Conservation (phyloP, 2,888 invertebrate species). For the Trissonchulus latispiculum region DNA sequence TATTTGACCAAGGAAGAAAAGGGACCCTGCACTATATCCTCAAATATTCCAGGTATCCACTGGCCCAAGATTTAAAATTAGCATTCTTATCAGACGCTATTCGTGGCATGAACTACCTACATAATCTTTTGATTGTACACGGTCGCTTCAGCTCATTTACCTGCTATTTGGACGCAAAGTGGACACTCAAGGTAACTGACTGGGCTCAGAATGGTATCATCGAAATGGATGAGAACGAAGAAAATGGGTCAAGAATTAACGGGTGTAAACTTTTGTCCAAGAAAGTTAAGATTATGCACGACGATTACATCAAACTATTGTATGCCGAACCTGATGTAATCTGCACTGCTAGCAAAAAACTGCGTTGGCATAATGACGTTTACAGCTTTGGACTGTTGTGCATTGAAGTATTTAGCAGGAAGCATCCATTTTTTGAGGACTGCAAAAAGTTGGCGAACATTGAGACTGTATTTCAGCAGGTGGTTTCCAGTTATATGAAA, state of each 20-base stretch:
- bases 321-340: no score
- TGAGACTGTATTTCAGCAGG: no score
- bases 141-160: conserved; percentile 40
- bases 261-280: no score
- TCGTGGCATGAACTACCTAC: conserved; percentile 35
- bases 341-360: no score
- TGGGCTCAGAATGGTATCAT: conserved; percentile 38
- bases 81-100: conserved; percentile 26
- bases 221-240: no score
- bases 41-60: conserved; percentile 4
- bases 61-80: conserved; percentile 18
- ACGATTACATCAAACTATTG: no score
- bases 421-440: no score
- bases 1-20: conserved; percentile 1
- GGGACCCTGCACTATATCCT: conserved; percentile 9
- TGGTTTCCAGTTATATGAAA: no score
- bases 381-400: conserved; percentile 8
- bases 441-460: no score
- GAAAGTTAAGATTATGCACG: no score
- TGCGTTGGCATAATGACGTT: background rate
- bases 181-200: conserved; percentile 41
- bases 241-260: no score
- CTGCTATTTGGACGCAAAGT: no score
- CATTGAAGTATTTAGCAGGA: background rate
- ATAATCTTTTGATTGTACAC: conserved; percentile 38